phyloP scores from a whole-genome alignment of 2,797 vertebrate genomes.

The Mormyrops boulengeri region DNA sequence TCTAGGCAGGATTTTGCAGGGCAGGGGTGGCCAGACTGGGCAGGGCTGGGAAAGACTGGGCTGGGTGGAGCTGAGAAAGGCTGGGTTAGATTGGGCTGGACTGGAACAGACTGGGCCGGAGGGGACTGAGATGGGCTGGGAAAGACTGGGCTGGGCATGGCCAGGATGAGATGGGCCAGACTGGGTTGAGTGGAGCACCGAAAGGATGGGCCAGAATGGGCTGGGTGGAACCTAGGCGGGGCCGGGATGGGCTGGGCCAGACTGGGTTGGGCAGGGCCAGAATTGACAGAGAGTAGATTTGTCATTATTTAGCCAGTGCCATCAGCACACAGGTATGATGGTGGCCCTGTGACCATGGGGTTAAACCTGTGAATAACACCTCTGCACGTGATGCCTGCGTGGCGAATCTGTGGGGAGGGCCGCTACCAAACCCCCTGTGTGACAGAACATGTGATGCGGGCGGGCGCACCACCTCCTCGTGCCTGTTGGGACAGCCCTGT shows the following conservation, averaged over 20 bases:
- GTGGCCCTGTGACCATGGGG: neutral
- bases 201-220: too few relatives aligned
- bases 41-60: neutral
- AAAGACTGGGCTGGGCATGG: neutral
- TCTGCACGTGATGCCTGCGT: neutral
- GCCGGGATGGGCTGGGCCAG: neutral
- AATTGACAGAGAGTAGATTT: neutral
- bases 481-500: neutral
- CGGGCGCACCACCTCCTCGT: neutral
- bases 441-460: neutral
- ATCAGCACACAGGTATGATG: neutral
- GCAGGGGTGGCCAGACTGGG: neutral
- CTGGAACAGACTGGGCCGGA: neutral
- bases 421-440: neutral
- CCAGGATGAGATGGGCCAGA: neutral
- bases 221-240: neutral
- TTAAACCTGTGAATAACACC: neutral
- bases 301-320: neutral
- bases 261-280: neutral
- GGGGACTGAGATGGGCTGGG: neutral
- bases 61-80: too few relatives aligned
- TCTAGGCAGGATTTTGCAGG: slow-evolving; percentile 13
- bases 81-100: too few relatives aligned
- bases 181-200: neutral
- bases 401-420: neutral